Evolutionary conservation across 53 echinoderm and acorn worm species (phyloP).

Genomic region (Paracentrotus lividus): DNA sequence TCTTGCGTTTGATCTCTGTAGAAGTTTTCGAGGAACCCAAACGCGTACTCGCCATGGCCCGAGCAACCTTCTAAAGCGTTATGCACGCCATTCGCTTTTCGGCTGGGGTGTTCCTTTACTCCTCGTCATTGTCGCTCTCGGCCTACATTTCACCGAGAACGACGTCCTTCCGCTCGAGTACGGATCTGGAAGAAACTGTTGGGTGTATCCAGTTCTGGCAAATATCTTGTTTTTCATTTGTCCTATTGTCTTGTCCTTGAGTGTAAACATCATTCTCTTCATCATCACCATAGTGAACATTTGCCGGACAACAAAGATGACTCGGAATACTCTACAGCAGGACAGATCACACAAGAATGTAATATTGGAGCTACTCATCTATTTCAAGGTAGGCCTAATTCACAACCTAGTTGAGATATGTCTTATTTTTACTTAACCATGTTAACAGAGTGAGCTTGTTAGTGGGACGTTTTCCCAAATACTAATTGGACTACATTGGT

Average conservation of each 20-base stretch:
- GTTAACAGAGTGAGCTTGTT: no score
- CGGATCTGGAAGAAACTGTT: constrained; percentile 23
- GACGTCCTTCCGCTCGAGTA: constrained; percentile 29
- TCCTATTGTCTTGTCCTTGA: constrained; percentile 15
- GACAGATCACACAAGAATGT: constrained; percentile 20
- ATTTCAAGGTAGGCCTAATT: not conserved
- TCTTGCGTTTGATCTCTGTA: constrained; percentile 20
- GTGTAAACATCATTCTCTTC: constrained; percentile 17
- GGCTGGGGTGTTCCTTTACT: constrained; percentile 11
- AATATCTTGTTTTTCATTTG: constrained; percentile 12
- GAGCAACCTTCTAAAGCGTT: not conserved
- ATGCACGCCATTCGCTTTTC: not conserved
- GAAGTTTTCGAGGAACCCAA: not conserved
- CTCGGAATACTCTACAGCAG: not conserved
- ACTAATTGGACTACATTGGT: no score
- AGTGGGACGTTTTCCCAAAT: no score
- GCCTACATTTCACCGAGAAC: constrained; percentile 29
- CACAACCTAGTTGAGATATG: no score
- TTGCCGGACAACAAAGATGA: constrained; percentile 23
- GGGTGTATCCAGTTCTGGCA: constrained; percentile 37
- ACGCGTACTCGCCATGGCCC: not conserved
- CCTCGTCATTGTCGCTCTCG: constrained; percentile 2
- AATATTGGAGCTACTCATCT: constrained; percentile 7
- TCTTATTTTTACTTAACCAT: no score
- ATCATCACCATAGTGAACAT: not conserved